Conservation (phyloP, 2,888 invertebrate genomes). For the Portevinia maculata region DNA sequence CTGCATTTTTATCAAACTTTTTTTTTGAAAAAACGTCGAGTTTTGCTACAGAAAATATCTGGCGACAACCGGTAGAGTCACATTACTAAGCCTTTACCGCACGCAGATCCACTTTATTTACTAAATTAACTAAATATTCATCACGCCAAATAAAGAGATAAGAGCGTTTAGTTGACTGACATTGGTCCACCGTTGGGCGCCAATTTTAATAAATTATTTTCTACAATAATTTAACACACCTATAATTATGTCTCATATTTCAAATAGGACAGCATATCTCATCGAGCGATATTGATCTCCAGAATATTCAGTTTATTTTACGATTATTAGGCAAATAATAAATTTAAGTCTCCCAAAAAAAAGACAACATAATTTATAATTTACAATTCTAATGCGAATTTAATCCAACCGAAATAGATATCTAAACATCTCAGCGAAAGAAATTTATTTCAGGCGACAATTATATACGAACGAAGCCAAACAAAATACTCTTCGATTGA, state of each 20-base stretch:
- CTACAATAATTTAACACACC: slow-evolving; percentile 21
- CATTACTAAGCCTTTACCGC: no score
- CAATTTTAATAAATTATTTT: slow-evolving; percentile 52
- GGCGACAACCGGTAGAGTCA: no score
- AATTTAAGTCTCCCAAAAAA: slow-evolving; percentile 31
- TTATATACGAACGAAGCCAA: not conserved
- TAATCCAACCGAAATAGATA: slow-evolving; percentile 60
- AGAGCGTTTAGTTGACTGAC: no score
- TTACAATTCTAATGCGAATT: slow-evolving; percentile 69
- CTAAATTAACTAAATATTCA: no score
- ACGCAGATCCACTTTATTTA: no score
- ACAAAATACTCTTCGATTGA: slow-evolving; percentile 35
- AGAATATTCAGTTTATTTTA: slow-evolving; percentile 44
- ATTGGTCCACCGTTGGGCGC: slow-evolving; percentile 32
- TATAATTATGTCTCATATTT: not conserved
- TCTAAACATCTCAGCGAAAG: slow-evolving; percentile 28
- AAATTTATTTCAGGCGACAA: slow-evolving; percentile 44
- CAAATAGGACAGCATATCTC: not conserved
- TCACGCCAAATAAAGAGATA: no score
- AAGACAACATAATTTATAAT: slow-evolving; percentile 22
- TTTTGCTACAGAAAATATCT: no score
- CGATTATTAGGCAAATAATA: slow-evolving; percentile 51
- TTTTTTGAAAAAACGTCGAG: no score
- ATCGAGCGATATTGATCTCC: not conserved
- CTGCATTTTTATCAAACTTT: no score